These are phyloP conservation scores for Pseudonaja textilis DNA, from an alignment of 2,113 vertebrate species.

Conservation along the genomic window DNA sequence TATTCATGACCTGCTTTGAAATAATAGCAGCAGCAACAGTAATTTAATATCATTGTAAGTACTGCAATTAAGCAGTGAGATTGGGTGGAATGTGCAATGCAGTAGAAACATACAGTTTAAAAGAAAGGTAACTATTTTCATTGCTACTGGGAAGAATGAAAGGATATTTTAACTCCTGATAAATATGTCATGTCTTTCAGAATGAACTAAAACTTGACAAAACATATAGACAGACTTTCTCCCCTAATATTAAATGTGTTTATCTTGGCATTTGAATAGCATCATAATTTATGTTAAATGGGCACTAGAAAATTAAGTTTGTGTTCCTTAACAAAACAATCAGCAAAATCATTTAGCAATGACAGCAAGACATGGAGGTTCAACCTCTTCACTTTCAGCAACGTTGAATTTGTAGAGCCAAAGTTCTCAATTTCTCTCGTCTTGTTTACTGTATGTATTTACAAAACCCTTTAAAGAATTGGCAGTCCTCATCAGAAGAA, in stretches of 20 bases:
- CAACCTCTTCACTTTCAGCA: background rate
- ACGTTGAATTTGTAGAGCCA: background rate
- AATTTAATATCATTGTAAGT: background rate
- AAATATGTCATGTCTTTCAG: constrained; percentile 19
- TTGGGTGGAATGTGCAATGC: background rate
- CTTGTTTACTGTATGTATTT: background rate
- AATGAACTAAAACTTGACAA: constrained; percentile 2
- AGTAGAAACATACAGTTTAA: background rate
- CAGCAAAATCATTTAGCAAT: background rate
- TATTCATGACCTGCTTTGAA: background rate
- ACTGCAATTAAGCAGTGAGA: background rate
- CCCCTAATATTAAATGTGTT: background rate
- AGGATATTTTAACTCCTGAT: background rate
- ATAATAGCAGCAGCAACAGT: background rate
- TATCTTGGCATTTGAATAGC: background rate
- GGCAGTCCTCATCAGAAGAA: background rate
- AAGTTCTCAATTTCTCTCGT: background rate
- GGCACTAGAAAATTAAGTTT: background rate
- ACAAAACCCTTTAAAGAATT: background rate
- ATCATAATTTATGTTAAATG: background rate
- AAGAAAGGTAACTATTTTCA: constrained; percentile 24
- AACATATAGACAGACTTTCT: background rate
- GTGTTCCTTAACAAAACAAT: background rate
- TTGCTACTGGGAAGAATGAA: constrained; percentile 2
- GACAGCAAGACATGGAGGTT: background rate